A percentile compares a stretch with the other conserved stretches of the same genome.
Evolutionary conservation across 1,140 invertebrate species (phyloP).

Genomic region (Drosophila tsacasi): DNA sequence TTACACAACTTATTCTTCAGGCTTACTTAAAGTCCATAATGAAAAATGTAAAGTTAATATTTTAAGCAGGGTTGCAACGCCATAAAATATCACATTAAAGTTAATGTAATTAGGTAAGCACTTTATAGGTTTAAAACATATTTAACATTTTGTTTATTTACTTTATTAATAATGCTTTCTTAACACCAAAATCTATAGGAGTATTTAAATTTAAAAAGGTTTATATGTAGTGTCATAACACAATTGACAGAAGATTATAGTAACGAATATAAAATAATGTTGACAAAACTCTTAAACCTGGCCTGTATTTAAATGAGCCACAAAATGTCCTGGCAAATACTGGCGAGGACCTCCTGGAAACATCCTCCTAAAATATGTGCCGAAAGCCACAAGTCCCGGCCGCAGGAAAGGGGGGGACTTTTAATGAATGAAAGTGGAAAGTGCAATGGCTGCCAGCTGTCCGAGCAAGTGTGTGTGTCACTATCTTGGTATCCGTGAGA

Average conservation of each 20-base stretch:
- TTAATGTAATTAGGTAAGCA: no score
- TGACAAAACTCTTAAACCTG: background rate
- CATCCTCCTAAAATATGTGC: background rate
- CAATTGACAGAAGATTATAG: no score
- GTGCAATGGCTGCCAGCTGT: conserved; percentile 29
- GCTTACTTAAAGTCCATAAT: no score
- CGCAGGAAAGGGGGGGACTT: conserved; percentile 24
- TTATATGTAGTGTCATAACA: background rate
- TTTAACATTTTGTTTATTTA: background rate
- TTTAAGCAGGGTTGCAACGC: no score
- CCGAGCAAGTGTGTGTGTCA: conserved; percentile 1
- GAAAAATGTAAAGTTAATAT: no score
- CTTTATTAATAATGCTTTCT: background rate
- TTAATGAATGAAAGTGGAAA: conserved; percentile 81
- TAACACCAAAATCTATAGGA: background rate
- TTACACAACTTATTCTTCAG: no score
- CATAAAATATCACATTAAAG: no score
- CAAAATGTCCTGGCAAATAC: background rate
- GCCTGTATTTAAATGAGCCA: background rate
- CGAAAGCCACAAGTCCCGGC: conserved; percentile 1
- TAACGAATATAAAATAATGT: background rate
- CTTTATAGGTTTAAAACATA: background rate
- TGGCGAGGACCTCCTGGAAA: background rate
- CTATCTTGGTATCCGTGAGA: conserved; percentile 23
- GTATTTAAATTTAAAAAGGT: background rate